These are phyloP conservation scores for Numida meleagris DNA, from an alignment of 2,113 vertebrate species.

Conservation along the genomic window DNA sequence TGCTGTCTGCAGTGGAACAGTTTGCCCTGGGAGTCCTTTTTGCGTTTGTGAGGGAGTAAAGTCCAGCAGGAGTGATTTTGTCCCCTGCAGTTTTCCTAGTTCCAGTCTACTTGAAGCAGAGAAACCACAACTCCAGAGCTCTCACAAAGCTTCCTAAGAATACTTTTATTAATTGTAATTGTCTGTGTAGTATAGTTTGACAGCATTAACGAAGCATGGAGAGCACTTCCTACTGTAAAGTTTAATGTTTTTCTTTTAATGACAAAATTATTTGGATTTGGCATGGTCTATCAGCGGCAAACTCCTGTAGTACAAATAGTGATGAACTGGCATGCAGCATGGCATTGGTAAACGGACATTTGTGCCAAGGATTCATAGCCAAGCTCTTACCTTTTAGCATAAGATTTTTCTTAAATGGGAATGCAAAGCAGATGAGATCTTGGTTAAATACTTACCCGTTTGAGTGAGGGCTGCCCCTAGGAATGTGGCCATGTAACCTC, in stretches of 20 bases:
- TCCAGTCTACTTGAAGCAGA: not conserved
- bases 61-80: not conserved
- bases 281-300: not conserved
- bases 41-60: not conserved
- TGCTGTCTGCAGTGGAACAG: not conserved
- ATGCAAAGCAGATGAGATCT: not conserved
- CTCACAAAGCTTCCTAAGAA: not conserved
- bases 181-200: not conserved
- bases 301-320: not conserved
- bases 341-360: not conserved
- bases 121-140: not conserved
- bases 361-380: not conserved
- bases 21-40: not conserved
- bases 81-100: not conserved
- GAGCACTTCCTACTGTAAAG: not conserved
- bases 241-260: not conserved
- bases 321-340: not conserved
- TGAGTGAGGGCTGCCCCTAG: not conserved
- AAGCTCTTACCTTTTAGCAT: constrained; percentile 17
- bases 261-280: not conserved
- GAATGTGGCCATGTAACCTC: not conserved
- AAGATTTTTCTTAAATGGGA: not conserved
- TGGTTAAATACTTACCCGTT: constrained; percentile 1
- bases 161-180: not conserved
- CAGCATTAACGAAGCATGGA: not conserved